Evolutionary conservation across 2,888 invertebrate species (phyloP).

Genomic region (Busseola fusca): DNA sequence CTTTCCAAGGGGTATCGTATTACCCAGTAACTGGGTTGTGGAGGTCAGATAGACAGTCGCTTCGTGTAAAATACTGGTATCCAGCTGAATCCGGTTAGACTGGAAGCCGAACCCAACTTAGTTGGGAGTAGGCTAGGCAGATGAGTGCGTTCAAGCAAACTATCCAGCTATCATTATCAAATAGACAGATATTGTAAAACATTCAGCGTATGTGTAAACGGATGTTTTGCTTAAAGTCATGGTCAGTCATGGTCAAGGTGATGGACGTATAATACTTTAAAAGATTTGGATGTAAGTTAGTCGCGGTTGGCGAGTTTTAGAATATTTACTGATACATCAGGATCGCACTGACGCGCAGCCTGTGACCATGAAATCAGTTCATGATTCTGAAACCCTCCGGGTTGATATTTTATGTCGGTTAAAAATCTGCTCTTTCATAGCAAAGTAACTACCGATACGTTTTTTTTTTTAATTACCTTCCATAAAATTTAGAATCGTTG

Average conservation of each 20-base stretch:
- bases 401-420: not conserved
- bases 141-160: too few relatives aligned
- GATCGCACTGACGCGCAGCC: not conserved
- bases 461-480: too few relatives aligned
- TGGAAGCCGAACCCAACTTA: too few relatives aligned
- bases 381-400: not conserved
- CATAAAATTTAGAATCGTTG: too few relatives aligned
- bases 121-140: too few relatives aligned
- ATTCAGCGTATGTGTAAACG: slow-evolving; percentile 61
- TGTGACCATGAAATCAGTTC: too few relatives aligned
- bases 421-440: not conserved
- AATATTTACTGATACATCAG: not conserved
- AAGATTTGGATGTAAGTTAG: slow-evolving; percentile 49
- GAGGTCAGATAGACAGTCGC: too few relatives aligned
- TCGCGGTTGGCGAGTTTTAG: slow-evolving; percentile 43
- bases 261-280: slow-evolving; percentile 59
- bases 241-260: slow-evolving; percentile 79
- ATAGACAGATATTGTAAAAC: slow-evolving; percentile 56
- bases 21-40: too few relatives aligned
- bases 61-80: too few relatives aligned
- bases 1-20: too few relatives aligned
- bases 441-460: too few relatives aligned
- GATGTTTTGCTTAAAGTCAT: slow-evolving; percentile 72
- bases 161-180: not conserved
- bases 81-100: too few relatives aligned